These are phyloP conservation scores for Drosophila prolongata DNA, from an alignment of 2,888 invertebrate genomes.

Conservation along the genomic window DNA sequence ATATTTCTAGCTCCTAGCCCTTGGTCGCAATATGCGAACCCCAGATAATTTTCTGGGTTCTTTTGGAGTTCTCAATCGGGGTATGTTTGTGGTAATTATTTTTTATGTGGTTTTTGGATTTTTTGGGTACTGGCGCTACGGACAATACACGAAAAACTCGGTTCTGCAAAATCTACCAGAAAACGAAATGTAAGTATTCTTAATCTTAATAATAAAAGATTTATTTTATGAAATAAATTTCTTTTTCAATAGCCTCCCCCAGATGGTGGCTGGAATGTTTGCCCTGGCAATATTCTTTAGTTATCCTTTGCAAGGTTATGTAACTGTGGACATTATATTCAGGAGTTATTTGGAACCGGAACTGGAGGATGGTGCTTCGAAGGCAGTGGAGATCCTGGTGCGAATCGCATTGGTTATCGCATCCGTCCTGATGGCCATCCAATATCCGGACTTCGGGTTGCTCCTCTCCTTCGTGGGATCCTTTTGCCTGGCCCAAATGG, in stretches of 20 bases:
- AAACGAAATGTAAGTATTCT: constrained; percentile 87
- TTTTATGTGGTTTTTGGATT: constrained; percentile 95
- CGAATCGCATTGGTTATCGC: constrained; percentile 88
- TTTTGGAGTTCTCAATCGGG: constrained; percentile 94
- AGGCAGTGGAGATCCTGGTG: constrained; percentile 87
- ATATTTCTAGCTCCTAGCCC: constrained; percentile 91
- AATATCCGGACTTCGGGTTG: constrained; percentile 93
- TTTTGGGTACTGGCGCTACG: constrained; percentile 95
- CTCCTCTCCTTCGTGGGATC: constrained; percentile 96
- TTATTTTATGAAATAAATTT: not conserved
- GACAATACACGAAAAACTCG: constrained; percentile 89
- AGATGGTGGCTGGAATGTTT: constrained; percentile 91
- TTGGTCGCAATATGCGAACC: constrained; percentile 96
- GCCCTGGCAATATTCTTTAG: constrained; percentile 95
- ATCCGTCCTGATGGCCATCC: constrained; percentile 87
- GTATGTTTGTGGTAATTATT: constrained; percentile 91
- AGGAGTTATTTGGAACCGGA: constrained; percentile 74
- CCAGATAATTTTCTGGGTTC: constrained; percentile 94
- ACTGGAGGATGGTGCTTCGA: constrained; percentile 28
- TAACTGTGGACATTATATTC: constrained; percentile 97
- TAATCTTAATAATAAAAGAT: too few relatives aligned
- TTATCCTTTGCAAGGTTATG: constrained; percentile 97
- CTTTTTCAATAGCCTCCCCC: constrained; percentile 87
- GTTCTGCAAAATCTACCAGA: constrained; percentile 94
- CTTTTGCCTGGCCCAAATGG: constrained; percentile 94